Evolutionary conservation across 2,797 vertebrate species (phyloP).

Genomic region (Enteromius mattozi): DNA sequence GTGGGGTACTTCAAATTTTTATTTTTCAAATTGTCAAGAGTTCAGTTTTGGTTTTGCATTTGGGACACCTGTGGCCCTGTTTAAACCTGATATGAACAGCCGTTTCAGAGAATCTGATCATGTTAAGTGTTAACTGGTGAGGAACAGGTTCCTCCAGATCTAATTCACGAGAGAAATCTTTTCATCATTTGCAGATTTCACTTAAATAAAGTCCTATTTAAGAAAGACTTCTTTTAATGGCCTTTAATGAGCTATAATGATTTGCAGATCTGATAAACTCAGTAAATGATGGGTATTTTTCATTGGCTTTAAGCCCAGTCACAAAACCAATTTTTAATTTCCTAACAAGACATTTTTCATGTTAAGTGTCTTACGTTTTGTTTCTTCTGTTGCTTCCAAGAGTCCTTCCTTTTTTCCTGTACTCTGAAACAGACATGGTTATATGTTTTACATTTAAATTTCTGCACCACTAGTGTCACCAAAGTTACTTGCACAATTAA

Average conservation of each 20-base stretch:
- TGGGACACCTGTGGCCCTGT: not conserved
- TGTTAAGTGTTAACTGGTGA: not conserved
- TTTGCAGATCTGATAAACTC: slow-evolving; percentile 17
- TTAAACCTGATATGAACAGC: not conserved
- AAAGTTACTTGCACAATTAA: not conserved
- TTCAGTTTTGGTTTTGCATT: not conserved
- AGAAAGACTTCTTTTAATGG: not conserved
- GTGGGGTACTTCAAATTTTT: not conserved
- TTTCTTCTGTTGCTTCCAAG: slow-evolving; percentile 8
- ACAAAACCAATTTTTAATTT: slow-evolving; percentile 14
- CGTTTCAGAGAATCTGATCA: slow-evolving; percentile 12
- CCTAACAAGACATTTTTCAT: slow-evolving; percentile 12
- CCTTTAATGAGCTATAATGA: not conserved
- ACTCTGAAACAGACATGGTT: not conserved
- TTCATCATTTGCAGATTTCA: not conserved
- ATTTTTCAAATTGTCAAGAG: not conserved
- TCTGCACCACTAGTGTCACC: not conserved
- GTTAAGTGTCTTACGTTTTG: not conserved
- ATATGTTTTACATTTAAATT: not conserved
- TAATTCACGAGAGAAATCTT: not conserved
- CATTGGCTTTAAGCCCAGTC: not conserved
- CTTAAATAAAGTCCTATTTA: not conserved
- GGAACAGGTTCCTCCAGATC: not conserved
- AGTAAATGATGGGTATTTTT: not conserved
- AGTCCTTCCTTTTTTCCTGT: not conserved